Evolutionary conservation across 2,888 invertebrate species (phyloP), one percentile per base, ranked within the genome.

Genomic region (Caenorhabditis doughertyi): DNA sequence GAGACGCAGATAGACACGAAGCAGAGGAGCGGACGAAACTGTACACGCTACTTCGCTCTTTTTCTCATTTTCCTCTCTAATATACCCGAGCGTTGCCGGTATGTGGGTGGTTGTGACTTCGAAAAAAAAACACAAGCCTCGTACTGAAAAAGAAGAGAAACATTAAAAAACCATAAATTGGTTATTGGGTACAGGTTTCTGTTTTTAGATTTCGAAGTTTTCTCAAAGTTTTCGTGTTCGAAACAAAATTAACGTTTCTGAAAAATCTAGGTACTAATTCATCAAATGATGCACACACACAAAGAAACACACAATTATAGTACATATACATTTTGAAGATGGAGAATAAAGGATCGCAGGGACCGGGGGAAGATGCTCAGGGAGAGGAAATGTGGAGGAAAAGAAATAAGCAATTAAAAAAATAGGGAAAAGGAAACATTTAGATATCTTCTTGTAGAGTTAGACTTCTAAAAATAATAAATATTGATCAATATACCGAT

Each of bases 1-100:
- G 67, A 67, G 51, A 32, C 67, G 53, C 67, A 67, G 67, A 53
- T 32, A 49, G 25, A 53, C 51, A 67, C 67, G 67, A 67, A 53
- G 35, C 51, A 62, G 47, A 23, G 67, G 53, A 51, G 67, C 53
- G 64, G 64, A 64, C 60, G 42, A 60, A 39, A 64, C 67, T 53
- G 53, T 67, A 67, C 67, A 53, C 65, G 49, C 67, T 53, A 39
- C 53, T 67, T 16, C 53, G 9, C 39, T 39, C 39, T 39, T 16
- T 39, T 25, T 39, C 51, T 51, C 49, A 16, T 51, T 53, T 39
- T 65, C 32, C 25, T 53, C 53, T 53, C 23, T 32, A 47, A 32
- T 47, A 62, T 29, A 65, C 51, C 53, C 35, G 51, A 32, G 51
- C 49, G 49, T n/a, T n/a, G n/a, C n/a, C n/a, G n/a, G n/a, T 49